phyloP scores from a whole-genome alignment of 2,797 vertebrate genomes.

The Hozukius guyotensis region DNA sequence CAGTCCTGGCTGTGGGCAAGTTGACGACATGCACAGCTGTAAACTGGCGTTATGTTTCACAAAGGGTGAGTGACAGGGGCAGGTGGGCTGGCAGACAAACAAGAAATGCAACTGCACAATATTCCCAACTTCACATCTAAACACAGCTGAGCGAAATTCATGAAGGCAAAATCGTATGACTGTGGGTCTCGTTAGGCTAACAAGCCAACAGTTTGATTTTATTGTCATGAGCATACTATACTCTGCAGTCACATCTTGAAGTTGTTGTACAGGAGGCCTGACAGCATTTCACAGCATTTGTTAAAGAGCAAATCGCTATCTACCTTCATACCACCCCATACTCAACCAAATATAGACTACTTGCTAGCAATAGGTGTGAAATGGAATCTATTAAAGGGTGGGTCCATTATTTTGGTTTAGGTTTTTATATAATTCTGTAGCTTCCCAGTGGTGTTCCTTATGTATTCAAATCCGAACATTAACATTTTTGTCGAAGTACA shows the following conservation, averaged over 20 bases:
- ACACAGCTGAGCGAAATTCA: slow-evolving; percentile 24
- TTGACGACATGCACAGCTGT: slow-evolving; percentile 82
- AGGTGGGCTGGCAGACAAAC: slow-evolving; percentile 77
- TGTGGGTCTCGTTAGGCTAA: neutral
- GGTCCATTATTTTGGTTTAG: neutral
- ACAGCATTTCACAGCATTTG: neutral
- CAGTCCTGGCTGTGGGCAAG: slow-evolving; percentile 5
- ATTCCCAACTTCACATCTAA: slow-evolving; percentile 40
- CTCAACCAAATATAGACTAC: neutral
- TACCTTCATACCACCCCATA: neutral
- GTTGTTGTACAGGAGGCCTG: neutral
- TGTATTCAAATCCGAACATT: neutral
- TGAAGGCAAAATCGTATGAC: slow-evolving; percentile 1
- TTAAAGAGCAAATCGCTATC: neutral
- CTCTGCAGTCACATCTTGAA: neutral
- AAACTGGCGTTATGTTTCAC: slow-evolving; percentile 78
- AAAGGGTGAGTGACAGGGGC: slow-evolving; percentile 76
- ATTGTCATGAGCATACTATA: neutral
- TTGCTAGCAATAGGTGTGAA: neutral
- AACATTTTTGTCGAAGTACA: neutral
- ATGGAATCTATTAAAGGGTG: neutral
- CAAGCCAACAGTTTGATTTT: neutral
- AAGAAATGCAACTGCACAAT: slow-evolving; percentile 47
- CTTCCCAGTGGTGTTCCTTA: neutral
- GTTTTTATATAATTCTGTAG: neutral